A percentile compares a stretch with the other conserved stretches of the same genome.
Conservation (phyloP, 2,888 invertebrate genomes). For the Epirrita christyi region DNA sequence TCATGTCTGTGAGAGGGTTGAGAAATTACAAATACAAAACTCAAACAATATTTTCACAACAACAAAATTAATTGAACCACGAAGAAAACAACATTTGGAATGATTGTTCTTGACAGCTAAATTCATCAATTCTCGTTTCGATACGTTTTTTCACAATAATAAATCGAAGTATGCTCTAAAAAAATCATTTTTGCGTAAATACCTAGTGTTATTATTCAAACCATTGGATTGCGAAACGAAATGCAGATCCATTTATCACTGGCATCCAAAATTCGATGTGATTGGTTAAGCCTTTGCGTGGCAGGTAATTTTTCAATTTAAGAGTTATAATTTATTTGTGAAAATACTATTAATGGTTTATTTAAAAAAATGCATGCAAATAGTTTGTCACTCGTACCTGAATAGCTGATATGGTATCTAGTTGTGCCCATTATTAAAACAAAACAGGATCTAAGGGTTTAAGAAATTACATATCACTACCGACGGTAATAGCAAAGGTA, state of each 20-base stretch:
- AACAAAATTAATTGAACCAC: constrained; percentile 5
- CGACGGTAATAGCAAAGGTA: no score
- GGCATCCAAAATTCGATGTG: background rate
- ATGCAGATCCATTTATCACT: constrained; percentile 43
- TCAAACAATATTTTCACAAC: background rate
- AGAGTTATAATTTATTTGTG: background rate
- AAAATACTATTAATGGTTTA: no score
- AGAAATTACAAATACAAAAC: background rate
- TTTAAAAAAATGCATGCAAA: no score
- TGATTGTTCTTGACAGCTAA: constrained; percentile 16
- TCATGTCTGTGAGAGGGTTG: background rate
- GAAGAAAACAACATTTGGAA: constrained; percentile 9
- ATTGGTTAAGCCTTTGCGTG: background rate
- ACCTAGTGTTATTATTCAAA: constrained; percentile 52
- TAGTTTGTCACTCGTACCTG: no score
- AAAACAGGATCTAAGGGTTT: no score
- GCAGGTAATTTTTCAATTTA: background rate
- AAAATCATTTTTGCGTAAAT: constrained; percentile 33
- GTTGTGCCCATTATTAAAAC: no score
- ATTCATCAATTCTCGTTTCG: constrained; percentile 19
- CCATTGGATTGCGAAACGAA: constrained; percentile 57
- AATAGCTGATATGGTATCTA: no score
- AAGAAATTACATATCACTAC: no score
- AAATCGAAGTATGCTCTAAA: constrained; percentile 11
- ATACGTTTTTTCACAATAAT: constrained; percentile 14